Percentiles rank a stretch among this genome's conserved stretches.
These are phyloP conservation scores for Crematogaster levior DNA, from an alignment of 2,888 invertebrate species.

Conservation along the genomic window DNA sequence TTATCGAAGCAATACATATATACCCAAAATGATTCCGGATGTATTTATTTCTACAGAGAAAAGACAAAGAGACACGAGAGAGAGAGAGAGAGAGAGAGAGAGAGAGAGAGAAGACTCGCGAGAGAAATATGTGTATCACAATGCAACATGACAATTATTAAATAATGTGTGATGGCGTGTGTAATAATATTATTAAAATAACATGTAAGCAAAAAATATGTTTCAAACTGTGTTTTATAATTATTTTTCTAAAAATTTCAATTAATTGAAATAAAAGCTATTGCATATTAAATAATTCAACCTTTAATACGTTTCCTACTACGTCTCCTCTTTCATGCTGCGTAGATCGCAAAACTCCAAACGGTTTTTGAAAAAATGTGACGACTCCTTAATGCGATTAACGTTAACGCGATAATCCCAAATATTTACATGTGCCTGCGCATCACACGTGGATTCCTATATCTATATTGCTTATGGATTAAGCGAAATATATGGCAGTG, in stretches of 20 bases:
- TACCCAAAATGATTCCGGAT: not conserved
- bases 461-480: constrained; percentile 50
- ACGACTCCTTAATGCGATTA: no score
- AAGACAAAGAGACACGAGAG: not conserved
- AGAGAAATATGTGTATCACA: no score
- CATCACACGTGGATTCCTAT: constrained; percentile 10
- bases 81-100: not conserved
- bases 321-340: not conserved
- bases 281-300: not conserved
- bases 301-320: not conserved
- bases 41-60: not conserved
- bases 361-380: not conserved
- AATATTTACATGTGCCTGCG: not conserved
- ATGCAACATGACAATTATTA: no score
- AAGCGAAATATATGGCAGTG: constrained; percentile 40
- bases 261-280: not conserved
- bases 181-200: no score
- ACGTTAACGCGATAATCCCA: not conserved
- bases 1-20: not conserved
- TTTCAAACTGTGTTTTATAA: not conserved
- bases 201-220: not conserved
- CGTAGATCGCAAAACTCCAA: no score
- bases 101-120: no score
- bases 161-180: no score
- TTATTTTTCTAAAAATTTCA: not conserved